Conservation (phyloP, 37 sponge, comb jelly and placozoan species). For the Crambe crambe region DNA sequence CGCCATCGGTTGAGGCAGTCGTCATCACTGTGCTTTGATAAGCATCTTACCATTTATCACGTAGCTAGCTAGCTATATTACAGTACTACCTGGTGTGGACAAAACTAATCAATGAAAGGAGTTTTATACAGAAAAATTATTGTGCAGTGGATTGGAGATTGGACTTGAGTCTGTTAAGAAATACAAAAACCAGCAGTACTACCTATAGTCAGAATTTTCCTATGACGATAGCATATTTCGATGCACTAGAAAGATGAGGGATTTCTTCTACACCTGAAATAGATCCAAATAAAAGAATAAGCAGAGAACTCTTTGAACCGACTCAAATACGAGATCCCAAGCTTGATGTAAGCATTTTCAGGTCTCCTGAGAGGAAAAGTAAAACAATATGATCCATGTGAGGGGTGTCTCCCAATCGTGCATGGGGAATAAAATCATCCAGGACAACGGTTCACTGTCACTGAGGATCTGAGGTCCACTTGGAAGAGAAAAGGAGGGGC, state of each 20-base stretch:
- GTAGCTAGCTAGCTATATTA: too few relatives aligned
- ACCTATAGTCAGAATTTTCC: too few relatives aligned
- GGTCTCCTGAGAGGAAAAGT: background rate
- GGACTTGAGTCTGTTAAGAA: too few relatives aligned
- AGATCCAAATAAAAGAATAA: background rate
- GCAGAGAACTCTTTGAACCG: background rate
- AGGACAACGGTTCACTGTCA: constrained; percentile 11
- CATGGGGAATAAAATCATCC: background rate
- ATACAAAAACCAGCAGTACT: too few relatives aligned
- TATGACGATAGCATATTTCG: too few relatives aligned
- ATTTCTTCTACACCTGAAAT: constrained; percentile 37
- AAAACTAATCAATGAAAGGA: too few relatives aligned
- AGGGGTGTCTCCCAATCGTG: background rate
- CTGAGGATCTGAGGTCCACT: constrained; percentile 1
- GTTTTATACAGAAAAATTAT: too few relatives aligned
- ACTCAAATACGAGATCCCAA: background rate
- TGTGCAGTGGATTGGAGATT: too few relatives aligned
- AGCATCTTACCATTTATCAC: too few relatives aligned
- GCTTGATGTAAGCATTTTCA: background rate
- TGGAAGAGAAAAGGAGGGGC: background rate
- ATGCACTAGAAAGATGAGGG: background rate
- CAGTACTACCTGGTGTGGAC: too few relatives aligned
- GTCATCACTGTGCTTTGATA: too few relatives aligned
- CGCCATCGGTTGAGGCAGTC: too few relatives aligned
- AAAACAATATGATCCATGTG: background rate